Evolutionary conservation across 2,888 invertebrate species (phyloP).

Genomic region (Nebria salina): DNA sequence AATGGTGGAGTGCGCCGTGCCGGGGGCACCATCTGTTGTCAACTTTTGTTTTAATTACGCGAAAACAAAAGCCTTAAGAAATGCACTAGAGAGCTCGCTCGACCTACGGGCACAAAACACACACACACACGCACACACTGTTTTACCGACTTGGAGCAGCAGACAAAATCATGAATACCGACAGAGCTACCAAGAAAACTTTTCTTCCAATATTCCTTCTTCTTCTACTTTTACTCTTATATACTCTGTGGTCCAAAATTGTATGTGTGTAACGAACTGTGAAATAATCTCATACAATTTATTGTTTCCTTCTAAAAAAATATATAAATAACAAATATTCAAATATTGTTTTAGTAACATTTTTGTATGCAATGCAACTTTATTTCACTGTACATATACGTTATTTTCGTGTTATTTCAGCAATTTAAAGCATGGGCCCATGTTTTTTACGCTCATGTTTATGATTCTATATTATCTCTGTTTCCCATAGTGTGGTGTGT

Average conservation of each 20-base stretch:
- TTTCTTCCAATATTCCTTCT: neutral
- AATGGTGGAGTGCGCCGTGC: conserved; percentile 53
- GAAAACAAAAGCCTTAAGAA: conserved; percentile 60
- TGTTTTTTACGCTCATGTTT: neutral
- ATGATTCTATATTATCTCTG: neutral
- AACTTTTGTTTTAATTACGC: conserved; percentile 62
- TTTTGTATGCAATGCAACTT: neutral
- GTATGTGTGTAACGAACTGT: too few species aligned
- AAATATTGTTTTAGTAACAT: too few species aligned
- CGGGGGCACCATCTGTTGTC: conserved; percentile 59
- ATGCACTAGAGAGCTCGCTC: conserved; percentile 40
- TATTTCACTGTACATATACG: neutral
- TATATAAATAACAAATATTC: too few species aligned
- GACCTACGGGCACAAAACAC: conserved; percentile 1
- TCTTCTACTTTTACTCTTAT: neutral
- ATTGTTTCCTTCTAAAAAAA: too few species aligned
- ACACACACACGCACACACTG: neutral
- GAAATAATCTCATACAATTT: too few species aligned
- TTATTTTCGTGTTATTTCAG: conserved; percentile 1
- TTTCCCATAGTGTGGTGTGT: neutral
- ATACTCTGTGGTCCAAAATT: neutral
- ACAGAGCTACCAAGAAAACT: neutral
- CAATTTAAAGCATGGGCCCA: neutral
- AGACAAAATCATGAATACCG: conserved; percentile 1
- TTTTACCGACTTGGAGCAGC: neutral